These are phyloP conservation scores for Otocyon megalotis DNA, from an alignment of 2,113 vertebrate genomes.

Conservation along the genomic window DNA sequence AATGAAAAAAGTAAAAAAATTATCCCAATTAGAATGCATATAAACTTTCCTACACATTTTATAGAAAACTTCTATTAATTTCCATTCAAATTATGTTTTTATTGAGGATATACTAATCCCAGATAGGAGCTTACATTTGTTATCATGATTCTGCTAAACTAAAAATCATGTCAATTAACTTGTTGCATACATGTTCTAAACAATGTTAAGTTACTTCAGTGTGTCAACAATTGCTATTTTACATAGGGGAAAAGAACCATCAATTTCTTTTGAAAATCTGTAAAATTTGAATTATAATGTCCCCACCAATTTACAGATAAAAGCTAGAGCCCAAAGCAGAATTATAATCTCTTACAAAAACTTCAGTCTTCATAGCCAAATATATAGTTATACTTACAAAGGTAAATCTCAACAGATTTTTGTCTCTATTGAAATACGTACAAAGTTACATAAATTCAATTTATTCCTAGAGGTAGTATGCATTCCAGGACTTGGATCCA, in stretches of 20 bases:
- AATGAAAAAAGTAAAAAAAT: background rate
- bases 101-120: background rate
- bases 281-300: conserved; percentile 34
- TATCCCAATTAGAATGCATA: background rate
- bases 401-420: background rate
- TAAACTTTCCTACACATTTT: background rate
- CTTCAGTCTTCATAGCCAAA: background rate
- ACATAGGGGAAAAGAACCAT: background rate
- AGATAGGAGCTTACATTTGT: background rate
- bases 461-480: background rate
- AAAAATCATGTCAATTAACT: background rate
- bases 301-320: background rate
- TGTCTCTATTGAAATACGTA: background rate
- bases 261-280: background rate
- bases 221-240: background rate
- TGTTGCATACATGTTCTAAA: background rate
- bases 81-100: background rate
- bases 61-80: background rate
- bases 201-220: background rate
- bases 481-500: background rate
- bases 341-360: background rate
- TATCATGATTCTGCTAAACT: background rate
- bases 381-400: background rate
- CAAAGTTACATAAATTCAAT: background rate
- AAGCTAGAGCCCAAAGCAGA: background rate